A percentile compares a stretch with the other conserved stretches of the same genome.
Conservation (phyloP, 2,888 invertebrate species). For the Strigamia maritima region DNA sequence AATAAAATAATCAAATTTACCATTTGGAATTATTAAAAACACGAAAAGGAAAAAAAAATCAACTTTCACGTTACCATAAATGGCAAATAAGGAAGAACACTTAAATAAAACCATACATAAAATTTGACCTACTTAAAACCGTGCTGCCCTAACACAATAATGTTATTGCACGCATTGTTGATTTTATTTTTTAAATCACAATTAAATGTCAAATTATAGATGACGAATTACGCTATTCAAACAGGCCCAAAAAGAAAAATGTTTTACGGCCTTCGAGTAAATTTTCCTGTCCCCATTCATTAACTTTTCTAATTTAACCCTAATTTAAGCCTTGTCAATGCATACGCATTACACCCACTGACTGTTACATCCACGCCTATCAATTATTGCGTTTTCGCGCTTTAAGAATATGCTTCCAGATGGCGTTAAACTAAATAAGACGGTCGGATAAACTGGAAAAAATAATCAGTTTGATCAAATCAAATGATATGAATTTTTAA, state of each 20-base stretch:
- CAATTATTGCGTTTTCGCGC: slow-evolving; percentile 5
- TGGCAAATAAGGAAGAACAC: not conserved
- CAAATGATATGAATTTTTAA: no score
- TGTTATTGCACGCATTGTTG: not conserved
- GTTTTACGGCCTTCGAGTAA: not conserved
- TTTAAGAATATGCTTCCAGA: slow-evolving; percentile 5
- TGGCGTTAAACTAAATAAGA: not conserved
- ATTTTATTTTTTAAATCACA: not conserved
- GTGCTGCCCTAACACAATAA: not conserved
- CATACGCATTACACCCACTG: not conserved
- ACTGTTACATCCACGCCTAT: slow-evolving; percentile 25
- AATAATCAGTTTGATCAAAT: no score
- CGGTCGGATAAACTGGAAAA: no score
- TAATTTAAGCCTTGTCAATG: slow-evolving; percentile 9
- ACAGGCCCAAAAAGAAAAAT: not conserved
- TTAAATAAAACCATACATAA: not conserved
- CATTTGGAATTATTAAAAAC: slow-evolving; percentile 5
- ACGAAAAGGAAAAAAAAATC: no score
- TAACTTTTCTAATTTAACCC: slow-evolving; percentile 28
- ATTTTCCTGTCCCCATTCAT: not conserved
- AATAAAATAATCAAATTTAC: not conserved
- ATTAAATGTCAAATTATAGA: not conserved
- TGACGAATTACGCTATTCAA: not conserved
- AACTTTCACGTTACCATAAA: not conserved
- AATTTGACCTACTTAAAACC: not conserved